These are phyloP conservation scores for Catostylus mosaicus DNA, from an alignment of 30 jellyfish, hydroid and myxozoan genomes.

Conservation along the genomic window DNA sequence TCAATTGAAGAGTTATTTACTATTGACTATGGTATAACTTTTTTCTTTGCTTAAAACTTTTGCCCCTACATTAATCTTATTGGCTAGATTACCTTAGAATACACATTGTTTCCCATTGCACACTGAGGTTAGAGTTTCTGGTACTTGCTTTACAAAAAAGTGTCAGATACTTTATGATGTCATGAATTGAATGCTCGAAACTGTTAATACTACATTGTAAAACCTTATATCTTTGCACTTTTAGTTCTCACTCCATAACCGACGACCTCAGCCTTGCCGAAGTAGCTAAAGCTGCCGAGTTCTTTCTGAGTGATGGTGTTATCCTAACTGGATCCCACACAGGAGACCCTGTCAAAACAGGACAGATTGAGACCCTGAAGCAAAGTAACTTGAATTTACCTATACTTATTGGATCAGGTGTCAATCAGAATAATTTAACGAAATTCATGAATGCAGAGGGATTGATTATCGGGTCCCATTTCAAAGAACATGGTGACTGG, in stretches of 20 bases:
- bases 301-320: slow-evolving; percentile 83
- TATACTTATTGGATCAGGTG: slow-evolving; percentile 79
- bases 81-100: too few species aligned
- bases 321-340: slow-evolving; percentile 82
- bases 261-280: slow-evolving; percentile 56
- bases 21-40: too few species aligned
- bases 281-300: slow-evolving; percentile 80
- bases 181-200: too few species aligned
- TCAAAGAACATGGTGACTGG: slow-evolving; percentile 79
- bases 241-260: slow-evolving; percentile 81
- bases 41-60: too few species aligned
- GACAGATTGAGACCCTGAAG: slow-evolving; percentile 18
- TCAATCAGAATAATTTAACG: slow-evolving; percentile 40
- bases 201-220: too few species aligned
- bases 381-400: slow-evolving; percentile 40
- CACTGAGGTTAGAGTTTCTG: too few species aligned
- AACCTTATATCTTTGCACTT: slow-evolving; percentile 11
- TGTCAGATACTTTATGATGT: too few species aligned
- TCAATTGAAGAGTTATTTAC: too few species aligned
- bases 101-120: too few species aligned
- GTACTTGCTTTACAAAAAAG: too few species aligned
- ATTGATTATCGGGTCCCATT: slow-evolving; percentile 80
- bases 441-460: slow-evolving; percentile 60
- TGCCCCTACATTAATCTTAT: too few species aligned
- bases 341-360: slow-evolving; percentile 65